phyloP scores from a whole-genome alignment of 2,888 invertebrate genomes.

The Eugnorisma glareosa region DNA sequence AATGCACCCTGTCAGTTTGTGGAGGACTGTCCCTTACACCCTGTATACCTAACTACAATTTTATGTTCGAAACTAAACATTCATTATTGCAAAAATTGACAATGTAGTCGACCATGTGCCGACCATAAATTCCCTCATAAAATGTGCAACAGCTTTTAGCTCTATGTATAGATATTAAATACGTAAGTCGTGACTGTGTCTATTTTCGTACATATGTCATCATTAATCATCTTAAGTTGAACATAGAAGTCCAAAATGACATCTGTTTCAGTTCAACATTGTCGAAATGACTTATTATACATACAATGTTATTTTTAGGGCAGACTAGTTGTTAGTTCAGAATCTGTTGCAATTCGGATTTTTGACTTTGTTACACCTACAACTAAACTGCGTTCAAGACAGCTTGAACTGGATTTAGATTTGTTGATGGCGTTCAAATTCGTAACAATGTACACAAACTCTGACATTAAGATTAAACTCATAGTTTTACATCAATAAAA shows the following conservation, averaged over 20 bases:
- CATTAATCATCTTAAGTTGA: conserved; percentile 25
- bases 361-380: neutral
- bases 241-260: conserved; percentile 29
- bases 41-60: too few relatives aligned
- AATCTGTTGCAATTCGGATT: neutral
- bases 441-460: neutral
- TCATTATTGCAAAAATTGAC: conserved; percentile 11
- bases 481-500: conserved; percentile 36
- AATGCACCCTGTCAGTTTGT: too few relatives aligned
- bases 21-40: too few relatives aligned
- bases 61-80: conserved; percentile 9
- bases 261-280: conserved; percentile 10
- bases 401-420: neutral
- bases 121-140: conserved; percentile 17
- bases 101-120: conserved; percentile 25
- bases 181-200: neutral
- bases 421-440: neutral
- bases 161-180: too few relatives aligned
- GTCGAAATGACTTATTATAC: neutral
- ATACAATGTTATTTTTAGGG: conserved; percentile 12
- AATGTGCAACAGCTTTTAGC: neutral
- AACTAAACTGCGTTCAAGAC: neutral
- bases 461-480: neutral
- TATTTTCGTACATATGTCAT: neutral
- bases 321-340: neutral